Evolutionary conservation across 2,113 vertebrate genomes (phyloP), one percentile per base, ranked within the genome.

Genomic region (Psophia crepitans): DNA sequence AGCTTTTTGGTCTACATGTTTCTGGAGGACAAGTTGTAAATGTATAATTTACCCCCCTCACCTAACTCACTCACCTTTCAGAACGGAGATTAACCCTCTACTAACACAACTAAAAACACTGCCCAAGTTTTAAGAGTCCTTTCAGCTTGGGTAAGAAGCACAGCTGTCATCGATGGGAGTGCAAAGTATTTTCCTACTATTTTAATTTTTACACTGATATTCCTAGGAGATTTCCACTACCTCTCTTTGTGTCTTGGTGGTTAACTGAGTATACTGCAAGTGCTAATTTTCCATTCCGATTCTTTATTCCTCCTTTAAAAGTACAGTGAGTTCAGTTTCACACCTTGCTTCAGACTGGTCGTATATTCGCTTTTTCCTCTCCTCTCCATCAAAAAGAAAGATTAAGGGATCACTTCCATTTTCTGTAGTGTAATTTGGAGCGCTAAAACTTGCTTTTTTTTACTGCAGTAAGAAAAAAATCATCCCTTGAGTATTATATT

Each of bases 71-170:
- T 33, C 17, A 30, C n/a, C 37, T 21, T 30, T 41, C 57, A 80
- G 35, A 8, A 53, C 2, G 17, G 13, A 81, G 49, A 56, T 1
- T 28, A 94, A 77, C 6, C 53, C 53, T 76, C 33, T 8, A 1
- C 3, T 23, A 12, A 14, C 4, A 2, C 0, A 37, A 7, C 81
- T 21, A 54, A 43, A 81, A 23, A 19, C 8, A 27, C 15, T 76
- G 39, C 49, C 30, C 26, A 8, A 4, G 26, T 53, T 56, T 58
- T 20, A 37, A 0, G 1, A 87, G 30, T 5, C 26, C 70, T 74
- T 70, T 33, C 64, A 61, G 64, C 43, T 11, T 13, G 41, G 57
- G 11, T 21, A 35, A 30, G 43, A 30, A 53, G 5, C 8, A 3
- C 2, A 41, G 21, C 61, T 64, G 24, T 5, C 46, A 77, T 4